Base-by-base conservation (phyloP, 2,113 vertebrate species). In the Brachyhypopomus gauderio region DNA sequence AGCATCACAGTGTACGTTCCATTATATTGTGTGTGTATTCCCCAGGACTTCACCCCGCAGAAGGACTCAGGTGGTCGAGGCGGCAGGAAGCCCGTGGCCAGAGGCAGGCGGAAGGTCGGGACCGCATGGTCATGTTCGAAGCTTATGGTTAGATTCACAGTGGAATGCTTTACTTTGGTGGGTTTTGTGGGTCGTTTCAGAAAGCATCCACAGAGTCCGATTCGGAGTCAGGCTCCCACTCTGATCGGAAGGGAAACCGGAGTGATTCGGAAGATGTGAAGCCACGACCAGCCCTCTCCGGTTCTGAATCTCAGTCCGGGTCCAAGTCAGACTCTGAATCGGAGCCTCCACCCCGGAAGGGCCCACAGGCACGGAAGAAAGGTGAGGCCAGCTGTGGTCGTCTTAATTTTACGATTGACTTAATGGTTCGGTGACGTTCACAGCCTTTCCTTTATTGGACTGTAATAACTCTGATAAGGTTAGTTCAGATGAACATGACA, bases 11-110 rank as follows among this genome's bases (percentile, higher is more conserved):
- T 16, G 27, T 22, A 23, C 6, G 27, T 22, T 25, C 20, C 45
- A 17, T 30, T 16, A 14, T n/a, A 7, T 52, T 45, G 27, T 22
- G 34, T 25, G 75, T 80, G 20, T 77, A 59, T 64, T 5, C 63
- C 55, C 76, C 70, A 98, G 97, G 97, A 98, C 84, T 98, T 98
- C 86, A 97, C 96, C 70, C 97, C 96, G 0, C 96, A 97, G 86
- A 98, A 97, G 91, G 98, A 98, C 87, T 56, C 93, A 0, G 90
- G 81, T 16, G 89, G 89, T 85, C 94, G 88, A 89, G 92, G 77
- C 73, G 94, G 93, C 19, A 1, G 93, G 92, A 87, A 96, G 90
- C 86, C 94, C 90, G 93, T 94, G 89, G 89, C 89, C 82, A 90
- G 89, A 82, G 88, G 87, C 38, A 91, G 90, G 83, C 90, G 90